These are phyloP conservation scores for Mellivora capensis DNA, from an alignment of 2,113 vertebrate genomes.

Conservation along the genomic window DNA sequence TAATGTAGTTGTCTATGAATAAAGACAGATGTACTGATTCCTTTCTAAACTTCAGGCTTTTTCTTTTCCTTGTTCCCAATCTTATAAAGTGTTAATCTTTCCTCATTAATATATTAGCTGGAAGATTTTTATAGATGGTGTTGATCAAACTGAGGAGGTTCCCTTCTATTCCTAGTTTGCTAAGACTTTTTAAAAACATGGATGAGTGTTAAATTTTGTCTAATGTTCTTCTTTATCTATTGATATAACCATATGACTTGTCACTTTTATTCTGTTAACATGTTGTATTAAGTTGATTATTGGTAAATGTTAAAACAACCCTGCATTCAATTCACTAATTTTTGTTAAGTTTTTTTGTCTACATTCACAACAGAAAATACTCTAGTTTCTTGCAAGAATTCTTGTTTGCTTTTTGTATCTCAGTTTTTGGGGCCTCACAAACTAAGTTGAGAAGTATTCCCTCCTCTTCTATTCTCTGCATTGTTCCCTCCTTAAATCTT, in stretches of 20 bases:
- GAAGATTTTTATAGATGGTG: not conserved
- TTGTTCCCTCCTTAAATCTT: not conserved
- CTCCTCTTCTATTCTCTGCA: not conserved
- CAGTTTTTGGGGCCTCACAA: not conserved
- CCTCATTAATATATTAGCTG: not conserved
- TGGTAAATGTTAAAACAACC: not conserved
- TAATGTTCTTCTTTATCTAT: not conserved
- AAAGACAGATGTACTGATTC: not conserved
- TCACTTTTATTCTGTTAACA: not conserved
- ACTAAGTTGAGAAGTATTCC: not conserved
- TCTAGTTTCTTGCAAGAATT: not conserved
- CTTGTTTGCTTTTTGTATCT: not conserved
- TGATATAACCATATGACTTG: not conserved
- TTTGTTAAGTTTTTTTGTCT: not conserved
- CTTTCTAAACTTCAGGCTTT: not conserved
- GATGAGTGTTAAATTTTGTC: not conserved
- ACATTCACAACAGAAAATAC: not conserved
- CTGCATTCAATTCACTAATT: not conserved
- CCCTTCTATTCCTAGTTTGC: not conserved
- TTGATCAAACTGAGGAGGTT: not conserved
- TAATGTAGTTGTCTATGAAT: not conserved
- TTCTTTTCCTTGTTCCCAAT: not conserved
- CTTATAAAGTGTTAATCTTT: not conserved
- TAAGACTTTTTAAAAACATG: not conserved
- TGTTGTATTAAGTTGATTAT: not conserved